Conservation (phyloP, 2,113 vertebrate genomes). For the Numenius arquata region DNA sequence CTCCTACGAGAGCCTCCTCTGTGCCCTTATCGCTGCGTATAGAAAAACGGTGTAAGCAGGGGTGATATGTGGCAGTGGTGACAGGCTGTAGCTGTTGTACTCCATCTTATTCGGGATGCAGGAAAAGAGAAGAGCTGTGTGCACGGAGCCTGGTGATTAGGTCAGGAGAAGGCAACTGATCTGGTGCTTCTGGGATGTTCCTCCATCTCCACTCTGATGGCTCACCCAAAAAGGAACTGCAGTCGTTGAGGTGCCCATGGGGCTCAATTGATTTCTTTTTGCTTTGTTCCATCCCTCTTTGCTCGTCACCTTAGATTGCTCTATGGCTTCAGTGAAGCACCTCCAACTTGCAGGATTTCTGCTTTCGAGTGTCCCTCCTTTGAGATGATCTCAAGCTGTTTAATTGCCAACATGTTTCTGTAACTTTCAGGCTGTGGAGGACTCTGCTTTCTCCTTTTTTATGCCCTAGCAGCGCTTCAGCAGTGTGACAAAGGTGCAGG, state of each 20-base stretch:
- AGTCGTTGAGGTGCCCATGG: neutral
- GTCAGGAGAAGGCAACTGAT: neutral
- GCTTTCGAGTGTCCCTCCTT: neutral
- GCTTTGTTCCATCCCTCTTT: neutral
- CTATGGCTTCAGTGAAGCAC: neutral
- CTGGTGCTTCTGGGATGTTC: neutral
- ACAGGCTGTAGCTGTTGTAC: neutral
- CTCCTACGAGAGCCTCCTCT: neutral
- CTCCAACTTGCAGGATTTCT: neutral
- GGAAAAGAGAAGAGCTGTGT: neutral
- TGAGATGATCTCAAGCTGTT: neutral
- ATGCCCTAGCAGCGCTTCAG: neutral
- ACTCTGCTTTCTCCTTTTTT: neutral
- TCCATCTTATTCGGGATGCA: neutral
- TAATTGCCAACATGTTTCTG: neutral
- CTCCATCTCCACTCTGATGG: neutral
- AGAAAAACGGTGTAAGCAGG: rapidly evolving
- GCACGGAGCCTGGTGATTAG: neutral
- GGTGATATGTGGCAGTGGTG: neutral
- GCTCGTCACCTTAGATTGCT: neutral
- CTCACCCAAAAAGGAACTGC: neutral
- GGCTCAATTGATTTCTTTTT: neutral
- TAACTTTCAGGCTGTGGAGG: neutral
- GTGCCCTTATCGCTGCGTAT: neutral
- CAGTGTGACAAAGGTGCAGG: neutral